Percentiles rank a stretch among this genome's conserved stretches.
Evolutionary conservation across 2,797 vertebrate genomes (phyloP).

Genomic region (Ibycter americanus): DNA sequence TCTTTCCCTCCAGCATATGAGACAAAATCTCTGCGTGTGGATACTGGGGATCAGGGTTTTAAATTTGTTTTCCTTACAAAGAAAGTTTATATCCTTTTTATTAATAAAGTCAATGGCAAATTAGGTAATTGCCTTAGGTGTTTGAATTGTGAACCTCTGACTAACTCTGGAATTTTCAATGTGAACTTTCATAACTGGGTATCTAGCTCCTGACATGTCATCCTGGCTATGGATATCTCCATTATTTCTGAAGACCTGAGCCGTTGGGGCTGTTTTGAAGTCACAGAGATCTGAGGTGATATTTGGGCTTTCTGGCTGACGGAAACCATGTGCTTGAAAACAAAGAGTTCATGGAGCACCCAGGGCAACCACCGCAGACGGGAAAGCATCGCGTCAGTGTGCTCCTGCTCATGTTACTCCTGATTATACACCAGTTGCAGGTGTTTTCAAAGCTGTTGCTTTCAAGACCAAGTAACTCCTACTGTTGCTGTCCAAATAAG

Average conservation of each 20-base stretch:
- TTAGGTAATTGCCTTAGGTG: background rate
- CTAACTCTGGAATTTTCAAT: background rate
- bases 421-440: background rate
- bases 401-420: background rate
- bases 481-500: background rate
- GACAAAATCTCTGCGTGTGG: background rate
- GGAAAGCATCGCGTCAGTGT: accelerated
- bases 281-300: background rate
- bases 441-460: background rate
- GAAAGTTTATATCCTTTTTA: background rate
- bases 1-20: accelerated
- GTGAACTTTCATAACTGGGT: background rate
- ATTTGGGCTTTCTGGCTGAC: background rate
- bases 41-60: background rate
- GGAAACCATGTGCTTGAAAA: background rate
- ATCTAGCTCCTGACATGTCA: background rate
- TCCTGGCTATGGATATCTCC: background rate
- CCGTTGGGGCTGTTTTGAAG: background rate
- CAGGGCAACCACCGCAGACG: background rate
- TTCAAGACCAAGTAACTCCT: background rate
- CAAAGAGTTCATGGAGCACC: background rate
- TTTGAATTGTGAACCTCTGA: background rate
- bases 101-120: background rate
- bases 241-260: background rate
- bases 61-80: background rate